Percentiles rank a stretch among this genome's conserved stretches.
These are phyloP conservation scores for Sardinella longiceps DNA, from an alignment of 2,797 vertebrate genomes.

Conservation along the genomic window DNA sequence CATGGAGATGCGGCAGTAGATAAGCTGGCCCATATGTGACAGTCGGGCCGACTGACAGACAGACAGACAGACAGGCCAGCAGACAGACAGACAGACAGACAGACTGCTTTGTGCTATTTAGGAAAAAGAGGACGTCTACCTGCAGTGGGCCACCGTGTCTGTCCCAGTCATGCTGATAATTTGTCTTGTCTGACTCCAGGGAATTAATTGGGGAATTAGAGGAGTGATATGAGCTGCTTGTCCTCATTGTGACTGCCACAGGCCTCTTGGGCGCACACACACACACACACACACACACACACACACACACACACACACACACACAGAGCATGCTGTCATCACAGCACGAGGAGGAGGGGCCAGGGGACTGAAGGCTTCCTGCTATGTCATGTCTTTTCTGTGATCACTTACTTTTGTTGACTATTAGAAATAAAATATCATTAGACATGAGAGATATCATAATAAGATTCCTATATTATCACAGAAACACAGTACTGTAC, in stretches of 20 bases:
- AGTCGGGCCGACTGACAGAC: neutral
- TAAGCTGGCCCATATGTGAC: neutral
- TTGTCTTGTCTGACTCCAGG: constrained; percentile 31
- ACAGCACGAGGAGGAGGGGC: neutral
- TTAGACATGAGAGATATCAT: neutral
- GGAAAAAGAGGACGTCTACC: constrained; percentile 25
- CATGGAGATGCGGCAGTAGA: neutral
- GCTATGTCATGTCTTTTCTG: neutral
- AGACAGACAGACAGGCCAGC: neutral
- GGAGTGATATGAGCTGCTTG: constrained; percentile 19
- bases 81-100: neutral
- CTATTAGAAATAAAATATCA: neutral
- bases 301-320: too few relatives aligned
- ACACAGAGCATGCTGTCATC: neutral
- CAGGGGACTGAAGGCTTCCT: neutral
- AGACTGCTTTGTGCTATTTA: constrained; percentile 28
- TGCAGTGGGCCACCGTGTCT: constrained; percentile 24
- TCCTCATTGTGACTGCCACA: constrained; percentile 31
- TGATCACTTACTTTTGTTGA: neutral
- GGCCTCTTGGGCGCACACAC: neutral
- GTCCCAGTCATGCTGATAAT: constrained; percentile 8
- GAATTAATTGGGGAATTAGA: constrained; percentile 27
- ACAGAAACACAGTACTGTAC: neutral
- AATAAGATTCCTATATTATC: too few relatives aligned
- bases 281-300: neutral